Evolutionary conservation across 1,140 invertebrate genomes (phyloP).

Genomic region (Camponotus vicinus): DNA sequence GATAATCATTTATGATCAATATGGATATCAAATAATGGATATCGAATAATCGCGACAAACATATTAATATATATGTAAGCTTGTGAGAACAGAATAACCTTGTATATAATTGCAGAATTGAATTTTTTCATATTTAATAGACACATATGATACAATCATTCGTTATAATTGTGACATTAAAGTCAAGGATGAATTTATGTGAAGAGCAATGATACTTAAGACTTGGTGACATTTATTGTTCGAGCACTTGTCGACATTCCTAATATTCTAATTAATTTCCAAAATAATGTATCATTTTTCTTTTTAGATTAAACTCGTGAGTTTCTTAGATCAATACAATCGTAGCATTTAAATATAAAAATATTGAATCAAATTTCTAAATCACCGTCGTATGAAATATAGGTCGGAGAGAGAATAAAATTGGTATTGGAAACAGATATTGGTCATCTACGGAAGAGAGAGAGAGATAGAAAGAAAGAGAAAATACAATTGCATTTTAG

Average conservation of each 20-base stretch:
- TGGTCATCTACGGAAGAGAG: not conserved
- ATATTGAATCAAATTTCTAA: not conserved
- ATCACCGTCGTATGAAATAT: not conserved
- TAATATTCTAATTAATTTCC: not conserved
- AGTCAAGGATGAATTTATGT: not conserved
- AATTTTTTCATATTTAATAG: not conserved
- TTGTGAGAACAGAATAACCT: not conserved
- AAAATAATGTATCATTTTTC: not conserved
- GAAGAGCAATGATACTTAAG: not conserved
- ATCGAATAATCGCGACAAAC: not conserved
- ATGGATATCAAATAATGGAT: slow-evolving; percentile 11
- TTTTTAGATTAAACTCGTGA: not conserved
- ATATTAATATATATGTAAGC: not conserved
- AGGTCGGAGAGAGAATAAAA: not conserved
- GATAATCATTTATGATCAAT: slow-evolving; percentile 30
- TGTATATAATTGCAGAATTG: not conserved
- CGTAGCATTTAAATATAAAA: not conserved
- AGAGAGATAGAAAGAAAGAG: no score
- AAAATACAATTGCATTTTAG: slow-evolving; percentile 3
- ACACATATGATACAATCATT: not conserved
- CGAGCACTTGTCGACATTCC: not conserved
- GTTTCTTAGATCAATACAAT: not conserved
- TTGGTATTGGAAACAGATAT: slow-evolving; percentile 20
- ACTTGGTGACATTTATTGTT: not conserved
- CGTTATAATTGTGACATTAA: not conserved